phyloP scores from a whole-genome alignment of 2,797 vertebrate genomes.

The Florisuga fusca region DNA sequence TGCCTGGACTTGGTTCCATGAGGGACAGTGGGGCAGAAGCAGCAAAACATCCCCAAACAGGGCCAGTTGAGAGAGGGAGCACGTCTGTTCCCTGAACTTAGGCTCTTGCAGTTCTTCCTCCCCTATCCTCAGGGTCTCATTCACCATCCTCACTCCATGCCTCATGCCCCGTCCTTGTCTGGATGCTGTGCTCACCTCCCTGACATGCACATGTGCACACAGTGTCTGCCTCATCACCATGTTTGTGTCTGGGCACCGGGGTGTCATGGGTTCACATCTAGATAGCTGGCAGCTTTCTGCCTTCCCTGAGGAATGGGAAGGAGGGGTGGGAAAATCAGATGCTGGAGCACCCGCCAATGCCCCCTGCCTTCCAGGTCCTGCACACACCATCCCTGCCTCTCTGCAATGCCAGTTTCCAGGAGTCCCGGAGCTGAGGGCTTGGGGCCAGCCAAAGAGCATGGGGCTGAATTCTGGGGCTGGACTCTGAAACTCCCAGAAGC shows the following conservation, averaged over 20 bases:
- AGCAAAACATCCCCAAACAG: neutral
- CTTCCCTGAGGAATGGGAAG: neutral
- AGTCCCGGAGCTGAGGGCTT: slow-evolving; percentile 55
- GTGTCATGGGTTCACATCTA: slow-evolving; percentile 18
- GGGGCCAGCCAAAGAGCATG: slow-evolving; percentile 17
- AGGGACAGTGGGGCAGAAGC: neutral
- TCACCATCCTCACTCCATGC: slow-evolving; percentile 41
- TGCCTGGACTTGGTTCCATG: neutral
- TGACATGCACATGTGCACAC: slow-evolving; percentile 51
- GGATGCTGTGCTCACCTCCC: slow-evolving; percentile 45
- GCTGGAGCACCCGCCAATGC: neutral
- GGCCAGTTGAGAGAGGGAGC: neutral
- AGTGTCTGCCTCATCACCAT: slow-evolving; percentile 71
- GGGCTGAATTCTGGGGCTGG: neutral
- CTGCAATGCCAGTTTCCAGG: slow-evolving; percentile 73
- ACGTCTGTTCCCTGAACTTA: neutral
- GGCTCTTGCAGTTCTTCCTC: neutral
- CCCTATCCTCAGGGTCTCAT: neutral
- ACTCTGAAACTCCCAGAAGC: neutral
- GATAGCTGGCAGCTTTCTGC: slow-evolving; percentile 16
- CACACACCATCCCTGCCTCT: slow-evolving; percentile 49
- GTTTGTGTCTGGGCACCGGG: slow-evolving; percentile 73
- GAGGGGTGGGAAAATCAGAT: neutral
- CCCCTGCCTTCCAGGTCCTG: slow-evolving; percentile 37
- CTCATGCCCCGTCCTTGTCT: slow-evolving; percentile 66